phyloP scores from a whole-genome alignment of 2,797 vertebrate species.

The Mormyrus hasselquistii region DNA sequence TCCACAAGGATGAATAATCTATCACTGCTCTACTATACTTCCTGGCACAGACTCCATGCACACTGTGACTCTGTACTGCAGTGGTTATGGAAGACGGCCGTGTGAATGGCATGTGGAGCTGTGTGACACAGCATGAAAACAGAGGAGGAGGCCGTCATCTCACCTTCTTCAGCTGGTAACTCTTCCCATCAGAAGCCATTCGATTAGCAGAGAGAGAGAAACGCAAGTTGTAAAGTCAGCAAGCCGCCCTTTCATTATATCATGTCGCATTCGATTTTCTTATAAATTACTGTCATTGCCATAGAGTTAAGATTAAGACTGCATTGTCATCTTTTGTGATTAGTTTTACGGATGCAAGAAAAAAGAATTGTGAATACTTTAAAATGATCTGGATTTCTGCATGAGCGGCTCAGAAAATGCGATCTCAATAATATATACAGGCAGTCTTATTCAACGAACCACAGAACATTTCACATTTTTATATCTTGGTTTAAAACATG shows the following conservation, averaged over 20 bases:
- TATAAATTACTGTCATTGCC: background rate
- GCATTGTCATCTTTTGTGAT: background rate
- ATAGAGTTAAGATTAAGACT: background rate
- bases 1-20: background rate
- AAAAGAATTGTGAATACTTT: background rate
- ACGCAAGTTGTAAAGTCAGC: background rate
- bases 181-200: slow-evolving; percentile 43
- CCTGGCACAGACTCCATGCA: background rate
- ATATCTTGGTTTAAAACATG: background rate
- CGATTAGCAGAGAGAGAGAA: slow-evolving; percentile 12
- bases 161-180: slow-evolving; percentile 69
- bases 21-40: background rate
- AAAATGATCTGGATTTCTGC: background rate
- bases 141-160: slow-evolving; percentile 23
- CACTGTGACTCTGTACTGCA: background rate
- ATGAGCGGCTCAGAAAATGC: background rate
- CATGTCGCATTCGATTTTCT: background rate
- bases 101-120: background rate
- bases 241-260: background rate
- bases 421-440: background rate
- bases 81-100: background rate
- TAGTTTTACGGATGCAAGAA: background rate
- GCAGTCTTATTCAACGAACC: background rate
- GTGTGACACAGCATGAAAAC: slow-evolving; percentile 12
- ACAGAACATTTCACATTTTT: background rate